Conservation (phyloP, 2,113 vertebrate genomes). For the Trichechus manatus region DNA sequence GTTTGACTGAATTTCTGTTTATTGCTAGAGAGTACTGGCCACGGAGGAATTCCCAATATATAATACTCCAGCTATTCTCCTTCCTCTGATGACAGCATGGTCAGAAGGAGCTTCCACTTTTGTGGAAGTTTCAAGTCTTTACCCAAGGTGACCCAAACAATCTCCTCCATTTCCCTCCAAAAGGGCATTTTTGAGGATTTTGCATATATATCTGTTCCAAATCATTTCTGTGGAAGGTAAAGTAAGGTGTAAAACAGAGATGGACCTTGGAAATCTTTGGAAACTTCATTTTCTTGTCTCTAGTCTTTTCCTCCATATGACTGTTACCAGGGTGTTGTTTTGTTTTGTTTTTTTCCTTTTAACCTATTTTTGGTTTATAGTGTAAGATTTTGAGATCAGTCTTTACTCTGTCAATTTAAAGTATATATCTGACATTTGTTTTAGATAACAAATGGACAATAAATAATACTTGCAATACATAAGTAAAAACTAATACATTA, state of each 20-base stretch:
- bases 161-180: background rate
- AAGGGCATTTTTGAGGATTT: background rate
- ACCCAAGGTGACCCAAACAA: background rate
- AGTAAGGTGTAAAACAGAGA: background rate
- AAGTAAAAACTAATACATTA: background rate
- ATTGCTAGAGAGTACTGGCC: background rate
- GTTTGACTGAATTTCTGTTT: background rate
- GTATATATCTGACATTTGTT: background rate
- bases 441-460: background rate
- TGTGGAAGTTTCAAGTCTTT: background rate
- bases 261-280: background rate
- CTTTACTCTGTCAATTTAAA: background rate
- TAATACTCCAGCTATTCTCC: background rate
- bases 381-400: background rate
- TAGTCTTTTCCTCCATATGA: background rate
- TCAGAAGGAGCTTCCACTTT: background rate
- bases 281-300: background rate
- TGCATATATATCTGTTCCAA: background rate
- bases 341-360: background rate
- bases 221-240: background rate
- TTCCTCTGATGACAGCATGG: background rate
- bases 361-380: background rate
- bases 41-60: rapidly evolving
- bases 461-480: background rate
- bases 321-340: background rate